Evolutionary conservation across 2,888 invertebrate species (phyloP).

Genomic region (Platynereis dumerilii): DNA sequence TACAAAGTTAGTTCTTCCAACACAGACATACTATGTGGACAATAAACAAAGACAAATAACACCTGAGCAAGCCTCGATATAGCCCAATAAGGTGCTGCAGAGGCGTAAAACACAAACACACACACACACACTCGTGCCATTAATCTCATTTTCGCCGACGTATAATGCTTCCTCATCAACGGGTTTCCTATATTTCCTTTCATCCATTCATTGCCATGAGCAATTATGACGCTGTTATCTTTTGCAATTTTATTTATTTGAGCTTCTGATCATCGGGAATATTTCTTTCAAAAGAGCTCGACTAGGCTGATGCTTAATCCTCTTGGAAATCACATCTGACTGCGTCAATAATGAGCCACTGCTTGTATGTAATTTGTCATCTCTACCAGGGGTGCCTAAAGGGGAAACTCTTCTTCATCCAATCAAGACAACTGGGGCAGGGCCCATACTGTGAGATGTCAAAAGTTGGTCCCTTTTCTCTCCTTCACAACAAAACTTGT

Average conservation of each 20-base stretch:
- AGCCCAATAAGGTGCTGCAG: too few species aligned
- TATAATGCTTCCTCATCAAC: slow-evolving; percentile 2
- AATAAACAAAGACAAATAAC: too few species aligned
- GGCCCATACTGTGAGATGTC: slow-evolving; percentile 2
- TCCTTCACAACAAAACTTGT: neutral
- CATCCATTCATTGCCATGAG: slow-evolving; percentile 7
- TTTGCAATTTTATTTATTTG: neutral
- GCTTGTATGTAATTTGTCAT: neutral
- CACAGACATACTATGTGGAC: too few species aligned
- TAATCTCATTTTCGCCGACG: slow-evolving; percentile 4
- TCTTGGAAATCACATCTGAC: neutral
- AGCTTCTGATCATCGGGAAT: neutral
- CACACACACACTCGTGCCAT: neutral
- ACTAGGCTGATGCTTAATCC: neutral
- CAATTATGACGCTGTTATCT: neutral
- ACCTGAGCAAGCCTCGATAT: too few species aligned
- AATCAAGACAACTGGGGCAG: neutral
- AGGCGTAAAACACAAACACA: too few species aligned
- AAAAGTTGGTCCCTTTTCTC: neutral
- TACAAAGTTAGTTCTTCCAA: too few species aligned
- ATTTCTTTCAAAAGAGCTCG: neutral
- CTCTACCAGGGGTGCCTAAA: neutral
- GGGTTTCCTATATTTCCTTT: neutral
- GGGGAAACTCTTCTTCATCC: neutral
- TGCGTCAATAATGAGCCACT: slow-evolving; percentile 6